A percentile compares a stretch with the other conserved stretches of the same genome.
These are phyloP conservation scores for Cisticola juncidis DNA, from an alignment of 2,113 vertebrate genomes.

Conservation along the genomic window DNA sequence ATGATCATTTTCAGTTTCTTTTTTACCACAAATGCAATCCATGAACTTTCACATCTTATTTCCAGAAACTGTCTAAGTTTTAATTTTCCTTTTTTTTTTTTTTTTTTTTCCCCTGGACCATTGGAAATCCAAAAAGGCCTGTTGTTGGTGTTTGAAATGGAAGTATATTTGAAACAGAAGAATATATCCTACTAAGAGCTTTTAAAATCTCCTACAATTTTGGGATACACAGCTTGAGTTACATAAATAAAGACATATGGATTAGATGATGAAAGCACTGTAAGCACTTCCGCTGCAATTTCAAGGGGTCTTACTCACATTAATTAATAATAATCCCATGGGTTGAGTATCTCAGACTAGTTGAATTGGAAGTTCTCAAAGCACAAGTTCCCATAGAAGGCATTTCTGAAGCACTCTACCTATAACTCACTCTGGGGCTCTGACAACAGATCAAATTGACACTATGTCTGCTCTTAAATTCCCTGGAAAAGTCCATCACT, in stretches of 20 bases:
- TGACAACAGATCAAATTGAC: fast-evolving
- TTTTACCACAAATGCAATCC: not conserved
- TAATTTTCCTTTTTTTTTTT: too few species aligned
- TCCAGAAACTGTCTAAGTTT: not conserved
- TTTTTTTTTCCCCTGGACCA: not conserved
- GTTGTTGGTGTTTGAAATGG: not conserved
- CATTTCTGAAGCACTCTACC: not conserved
- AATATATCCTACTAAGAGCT: not conserved
- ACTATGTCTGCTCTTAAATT: not conserved
- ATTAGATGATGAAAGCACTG: not conserved
- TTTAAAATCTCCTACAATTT: not conserved
- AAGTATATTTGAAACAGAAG: not conserved
- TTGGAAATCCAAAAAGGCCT: not conserved
- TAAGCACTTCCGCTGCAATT: not conserved
- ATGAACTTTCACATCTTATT: not conserved
- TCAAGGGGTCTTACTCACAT: not conserved
- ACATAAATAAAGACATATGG: not conserved
- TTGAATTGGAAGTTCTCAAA: not conserved
- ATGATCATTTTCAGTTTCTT: not conserved
- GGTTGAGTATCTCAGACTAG: not conserved
- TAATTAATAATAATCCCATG: not conserved
- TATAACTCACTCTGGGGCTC: not conserved
- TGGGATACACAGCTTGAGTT: fast-evolving
- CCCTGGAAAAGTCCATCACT: not conserved
- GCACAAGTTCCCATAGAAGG: fast-evolving